phyloP scores from a whole-genome alignment of 2,113 vertebrate species.

The Boulengeromyrus knoepffleri region DNA sequence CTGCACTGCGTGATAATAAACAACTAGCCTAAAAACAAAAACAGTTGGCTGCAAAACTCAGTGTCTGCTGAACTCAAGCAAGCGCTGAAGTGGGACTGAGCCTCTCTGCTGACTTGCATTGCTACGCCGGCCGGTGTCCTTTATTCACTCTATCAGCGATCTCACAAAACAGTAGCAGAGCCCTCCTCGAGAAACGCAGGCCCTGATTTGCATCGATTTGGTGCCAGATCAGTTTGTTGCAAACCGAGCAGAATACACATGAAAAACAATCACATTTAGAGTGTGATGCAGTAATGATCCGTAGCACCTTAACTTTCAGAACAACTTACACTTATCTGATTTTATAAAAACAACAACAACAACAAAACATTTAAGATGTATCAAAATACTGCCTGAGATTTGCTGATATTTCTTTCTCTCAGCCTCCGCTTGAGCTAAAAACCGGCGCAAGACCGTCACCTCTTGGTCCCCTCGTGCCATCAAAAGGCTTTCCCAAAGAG shows the following conservation, averaged over 20 bases:
- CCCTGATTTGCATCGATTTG: not conserved
- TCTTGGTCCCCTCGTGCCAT: conserved; percentile 19
- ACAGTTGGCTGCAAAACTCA: not conserved
- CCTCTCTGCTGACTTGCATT: not conserved
- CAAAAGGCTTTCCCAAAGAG: conserved; percentile 2
- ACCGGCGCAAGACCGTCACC: not conserved
- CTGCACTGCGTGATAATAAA: not conserved
- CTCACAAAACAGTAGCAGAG: not conserved
- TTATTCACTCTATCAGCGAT: not conserved
- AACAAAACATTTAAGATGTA: not conserved
- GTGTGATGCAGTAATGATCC: not conserved
- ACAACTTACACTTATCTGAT: not conserved
- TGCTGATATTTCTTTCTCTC: not conserved
- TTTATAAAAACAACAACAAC: not conserved
- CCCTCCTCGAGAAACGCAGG: not conserved
- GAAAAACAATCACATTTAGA: not conserved
- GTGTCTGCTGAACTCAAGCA: not conserved
- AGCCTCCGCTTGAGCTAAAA: not conserved
- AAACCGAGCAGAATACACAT: not conserved
- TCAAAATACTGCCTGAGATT: not conserved
- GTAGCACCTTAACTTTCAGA: not conserved
- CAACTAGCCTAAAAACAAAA: not conserved
- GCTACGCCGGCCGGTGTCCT: not conserved
- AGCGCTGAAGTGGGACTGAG: not conserved
- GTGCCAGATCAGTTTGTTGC: not conserved